Conservation (phyloP, 2,113 vertebrate species). For the Myiozetetes cayanensis region DNA sequence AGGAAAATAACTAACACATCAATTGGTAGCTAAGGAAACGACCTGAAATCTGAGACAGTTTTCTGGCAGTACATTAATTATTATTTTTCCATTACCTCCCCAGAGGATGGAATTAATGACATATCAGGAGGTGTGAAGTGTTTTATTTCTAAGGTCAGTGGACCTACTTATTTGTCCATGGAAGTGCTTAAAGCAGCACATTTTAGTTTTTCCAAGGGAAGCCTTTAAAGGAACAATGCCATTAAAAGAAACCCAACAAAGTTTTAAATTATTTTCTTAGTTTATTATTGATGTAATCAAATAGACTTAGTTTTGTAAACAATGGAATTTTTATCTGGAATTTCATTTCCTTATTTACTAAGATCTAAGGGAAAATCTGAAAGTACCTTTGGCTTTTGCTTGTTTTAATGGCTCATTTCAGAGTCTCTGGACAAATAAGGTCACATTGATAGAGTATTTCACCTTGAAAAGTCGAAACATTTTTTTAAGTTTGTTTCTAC, state of each 20-base stretch:
- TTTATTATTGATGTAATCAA: slow-evolving; percentile 10
- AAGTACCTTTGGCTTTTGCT: neutral
- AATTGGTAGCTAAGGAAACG: slow-evolving; percentile 24
- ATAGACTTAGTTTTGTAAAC: neutral
- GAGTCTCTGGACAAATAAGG: neutral
- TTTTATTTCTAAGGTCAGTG: slow-evolving; percentile 21
- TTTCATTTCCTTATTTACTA: slow-evolving; percentile 24
- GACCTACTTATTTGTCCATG: neutral
- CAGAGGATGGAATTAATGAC: slow-evolving; percentile 30
- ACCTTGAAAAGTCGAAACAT: neutral
- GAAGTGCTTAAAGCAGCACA: neutral
- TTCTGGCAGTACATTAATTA: slow-evolving; percentile 29
- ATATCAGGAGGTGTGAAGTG: slow-evolving; percentile 28
- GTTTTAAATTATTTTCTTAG: neutral
- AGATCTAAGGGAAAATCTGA: neutral
- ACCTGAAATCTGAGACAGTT: slow-evolving; percentile 14
- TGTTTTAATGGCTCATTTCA: neutral
- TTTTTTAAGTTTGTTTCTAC: neutral
- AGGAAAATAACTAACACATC: neutral
- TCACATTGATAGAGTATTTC: neutral
- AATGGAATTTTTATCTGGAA: neutral
- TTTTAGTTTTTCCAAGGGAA: neutral
- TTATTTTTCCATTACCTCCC: slow-evolving; percentile 41
- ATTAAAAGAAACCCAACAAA: neutral
- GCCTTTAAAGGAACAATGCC: neutral